phyloP scores from a whole-genome alignment of 23 tunicate genomes.

The Ascidia mentula region DNA sequence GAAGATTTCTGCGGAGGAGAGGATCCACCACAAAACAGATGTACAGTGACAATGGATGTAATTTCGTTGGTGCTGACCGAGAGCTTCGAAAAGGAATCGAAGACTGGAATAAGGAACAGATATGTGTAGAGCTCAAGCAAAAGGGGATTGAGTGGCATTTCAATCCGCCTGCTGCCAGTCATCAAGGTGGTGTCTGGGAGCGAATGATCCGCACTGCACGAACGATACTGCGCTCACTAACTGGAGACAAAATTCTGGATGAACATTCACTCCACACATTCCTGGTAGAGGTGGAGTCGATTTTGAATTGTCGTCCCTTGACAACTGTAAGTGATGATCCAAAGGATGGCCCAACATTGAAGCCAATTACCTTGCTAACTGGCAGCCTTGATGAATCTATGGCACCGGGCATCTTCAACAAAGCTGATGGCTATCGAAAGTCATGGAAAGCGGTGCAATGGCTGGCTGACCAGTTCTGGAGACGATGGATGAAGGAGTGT shows the following conservation, averaged over 20 bases:
- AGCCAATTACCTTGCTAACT: conserved; percentile 12
- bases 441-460: conserved; percentile 17
- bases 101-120: neutral
- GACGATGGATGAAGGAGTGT: conserved; percentile 23
- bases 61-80: neutral
- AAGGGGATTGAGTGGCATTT: neutral
- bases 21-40: neutral
- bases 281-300: conserved; percentile 15
- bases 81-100: conserved; percentile 2
- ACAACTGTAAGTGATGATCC: conserved; percentile 31
- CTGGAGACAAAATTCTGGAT: neutral
- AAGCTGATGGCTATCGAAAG: conserved; percentile 19
- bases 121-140: neutral
- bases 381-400: conserved; percentile 22
- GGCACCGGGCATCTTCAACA: no score
- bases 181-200: conserved; percentile 15
- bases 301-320: conserved; percentile 15
- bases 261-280: conserved; percentile 11
- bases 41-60: conserved; percentile 3
- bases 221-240: neutral
- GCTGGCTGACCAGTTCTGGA: conserved; percentile 15
- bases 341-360: neutral
- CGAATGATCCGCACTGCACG: neutral
- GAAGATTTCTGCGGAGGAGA: conserved; percentile 14
- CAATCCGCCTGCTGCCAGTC: conserved; percentile 12